These are phyloP conservation scores for Antennarius striatus DNA, from an alignment of 2,113 vertebrate species.

Conservation along the genomic window DNA sequence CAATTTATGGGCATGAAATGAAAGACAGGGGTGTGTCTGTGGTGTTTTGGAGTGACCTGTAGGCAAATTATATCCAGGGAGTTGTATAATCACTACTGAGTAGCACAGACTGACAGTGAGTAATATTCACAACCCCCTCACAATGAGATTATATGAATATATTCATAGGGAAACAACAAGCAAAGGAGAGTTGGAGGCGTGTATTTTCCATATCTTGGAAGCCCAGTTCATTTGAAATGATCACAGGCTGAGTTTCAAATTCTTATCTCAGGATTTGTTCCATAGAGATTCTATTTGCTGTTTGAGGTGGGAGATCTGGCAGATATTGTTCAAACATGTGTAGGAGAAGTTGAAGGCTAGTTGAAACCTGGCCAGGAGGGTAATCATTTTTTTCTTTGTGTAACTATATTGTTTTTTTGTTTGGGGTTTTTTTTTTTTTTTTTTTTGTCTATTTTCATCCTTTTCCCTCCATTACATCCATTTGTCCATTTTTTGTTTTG, in stretches of 20 bases:
- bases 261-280: slow-evolving; percentile 36
- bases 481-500: too few species aligned
- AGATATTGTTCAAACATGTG: slow-evolving; percentile 32
- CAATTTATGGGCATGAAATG: slow-evolving; percentile 59
- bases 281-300: slow-evolving; percentile 25
- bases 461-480: too few species aligned
- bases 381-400: slow-evolving; percentile 52
- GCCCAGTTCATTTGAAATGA: slow-evolving; percentile 60
- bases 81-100: slow-evolving; percentile 56
- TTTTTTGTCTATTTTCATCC: too few species aligned
- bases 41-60: slow-evolving; percentile 48
- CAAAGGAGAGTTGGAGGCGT: slow-evolving; percentile 40
- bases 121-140: slow-evolving; percentile 51
- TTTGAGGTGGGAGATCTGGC: slow-evolving; percentile 37
- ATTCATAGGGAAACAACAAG: slow-evolving; percentile 65
- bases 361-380: slow-evolving; percentile 29
- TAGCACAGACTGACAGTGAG: slow-evolving; percentile 46
- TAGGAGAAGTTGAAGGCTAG: slow-evolving; percentile 29
- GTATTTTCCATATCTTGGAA: slow-evolving; percentile 35
- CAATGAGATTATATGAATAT: slow-evolving; percentile 72
- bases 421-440: too few species aligned
- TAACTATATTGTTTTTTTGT: slow-evolving; percentile 25
- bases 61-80: slow-evolving; percentile 56
- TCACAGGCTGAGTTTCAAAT: slow-evolving; percentile 57
- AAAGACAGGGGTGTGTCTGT: slow-evolving; percentile 61